Evolutionary conservation across 2,113 vertebrate genomes (phyloP).

Genomic region (Anthoscopus minutus): DNA sequence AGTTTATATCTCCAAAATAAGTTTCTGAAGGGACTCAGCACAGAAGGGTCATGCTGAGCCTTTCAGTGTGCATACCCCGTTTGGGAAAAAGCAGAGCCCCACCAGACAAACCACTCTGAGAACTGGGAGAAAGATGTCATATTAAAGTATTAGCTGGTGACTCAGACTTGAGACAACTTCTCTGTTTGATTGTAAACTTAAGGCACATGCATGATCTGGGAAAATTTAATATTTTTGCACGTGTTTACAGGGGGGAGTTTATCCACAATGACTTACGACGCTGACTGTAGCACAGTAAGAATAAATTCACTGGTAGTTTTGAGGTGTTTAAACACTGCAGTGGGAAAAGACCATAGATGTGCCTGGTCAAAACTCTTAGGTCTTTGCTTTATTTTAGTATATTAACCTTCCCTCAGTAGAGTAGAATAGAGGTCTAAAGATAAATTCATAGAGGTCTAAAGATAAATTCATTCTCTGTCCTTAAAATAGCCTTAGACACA

Average conservation of each 20-base stretch:
- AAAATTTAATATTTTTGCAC: not conserved
- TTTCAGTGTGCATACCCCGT: not conserved
- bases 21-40: not conserved
- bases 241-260: accelerated
- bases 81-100: not conserved
- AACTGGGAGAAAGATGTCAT: not conserved
- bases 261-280: not conserved
- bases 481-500: not conserved
- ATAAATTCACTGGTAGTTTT: not conserved
- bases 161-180: not conserved
- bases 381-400: not conserved
- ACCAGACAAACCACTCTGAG: not conserved
- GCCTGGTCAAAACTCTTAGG: not conserved
- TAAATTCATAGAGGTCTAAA: not conserved
- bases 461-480: not conserved
- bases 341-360: not conserved
- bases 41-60: not conserved
- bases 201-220: not conserved
- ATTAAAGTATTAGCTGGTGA: not conserved
- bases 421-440: not conserved
- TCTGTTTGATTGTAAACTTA: not conserved
- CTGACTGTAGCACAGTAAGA: not conserved
- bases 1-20: not conserved
- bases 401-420: not conserved
- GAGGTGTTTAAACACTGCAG: not conserved